phyloP scores from a whole-genome alignment of 2,797 vertebrate genomes.

The Rallus crepitans region DNA sequence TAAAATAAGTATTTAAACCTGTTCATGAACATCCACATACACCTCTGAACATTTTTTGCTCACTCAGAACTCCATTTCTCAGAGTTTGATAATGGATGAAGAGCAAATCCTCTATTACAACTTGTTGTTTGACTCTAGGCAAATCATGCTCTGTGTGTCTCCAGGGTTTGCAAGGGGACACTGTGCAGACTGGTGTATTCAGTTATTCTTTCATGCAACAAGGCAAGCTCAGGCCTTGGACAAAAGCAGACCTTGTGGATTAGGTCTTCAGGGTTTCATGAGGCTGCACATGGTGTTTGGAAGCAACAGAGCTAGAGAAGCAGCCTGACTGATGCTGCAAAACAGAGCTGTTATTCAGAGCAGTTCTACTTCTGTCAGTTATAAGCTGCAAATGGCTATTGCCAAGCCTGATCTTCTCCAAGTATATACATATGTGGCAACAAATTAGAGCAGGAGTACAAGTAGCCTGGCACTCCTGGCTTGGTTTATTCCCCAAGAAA shows the following conservation, averaged over 20 bases:
- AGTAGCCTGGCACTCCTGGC: not conserved
- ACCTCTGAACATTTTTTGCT: rapidly evolving
- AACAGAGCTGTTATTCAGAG: not conserved
- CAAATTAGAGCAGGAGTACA: not conserved
- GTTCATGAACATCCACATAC: not conserved
- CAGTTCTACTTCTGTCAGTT: not conserved
- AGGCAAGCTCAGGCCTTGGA: not conserved
- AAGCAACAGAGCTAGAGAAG: not conserved
- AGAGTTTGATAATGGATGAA: not conserved
- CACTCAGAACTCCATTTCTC: not conserved
- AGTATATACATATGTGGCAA: not conserved
- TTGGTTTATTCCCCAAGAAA: not conserved
- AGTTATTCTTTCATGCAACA: not conserved
- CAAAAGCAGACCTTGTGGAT: not conserved
- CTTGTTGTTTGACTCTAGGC: not conserved
- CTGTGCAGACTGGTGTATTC: rapidly evolving
- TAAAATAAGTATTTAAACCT: not conserved
- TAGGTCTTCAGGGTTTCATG: not conserved
- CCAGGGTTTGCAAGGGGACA: not conserved
- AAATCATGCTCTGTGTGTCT: rapidly evolving
- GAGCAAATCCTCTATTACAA: not conserved
- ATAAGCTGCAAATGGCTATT: not conserved
- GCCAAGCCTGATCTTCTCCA: not conserved
- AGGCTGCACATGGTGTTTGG: not conserved
- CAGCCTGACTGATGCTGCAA: not conserved